Percentiles rank a stretch among this genome's conserved stretches.
Conservation (phyloP, 1,140 invertebrate genomes). For the Drosophila insularis region DNA sequence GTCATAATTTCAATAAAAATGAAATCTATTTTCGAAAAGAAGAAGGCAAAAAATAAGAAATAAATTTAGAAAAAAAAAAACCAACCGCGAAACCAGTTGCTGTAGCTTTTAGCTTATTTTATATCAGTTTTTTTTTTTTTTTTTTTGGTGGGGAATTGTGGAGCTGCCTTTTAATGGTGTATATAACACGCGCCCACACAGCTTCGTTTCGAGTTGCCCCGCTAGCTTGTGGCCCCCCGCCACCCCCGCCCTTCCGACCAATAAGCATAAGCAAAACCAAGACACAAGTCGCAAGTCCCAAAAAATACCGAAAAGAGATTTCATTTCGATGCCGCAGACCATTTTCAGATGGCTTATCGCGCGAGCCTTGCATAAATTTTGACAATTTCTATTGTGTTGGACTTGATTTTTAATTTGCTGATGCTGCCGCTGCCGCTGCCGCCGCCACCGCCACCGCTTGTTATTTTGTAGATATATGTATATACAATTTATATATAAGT, state of each 20-base stretch:
- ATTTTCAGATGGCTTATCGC: constrained; percentile 63
- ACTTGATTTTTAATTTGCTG: constrained; percentile 54
- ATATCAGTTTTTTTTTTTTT: not conserved
- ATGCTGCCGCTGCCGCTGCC: constrained; percentile 11
- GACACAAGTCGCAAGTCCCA: not conserved
- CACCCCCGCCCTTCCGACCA: too few species aligned
- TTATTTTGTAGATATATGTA: constrained; percentile 3
- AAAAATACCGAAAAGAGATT: constrained; percentile 10
- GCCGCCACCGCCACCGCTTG: constrained; percentile 20
- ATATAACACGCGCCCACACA: constrained; percentile 52
- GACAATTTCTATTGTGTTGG: constrained; percentile 62
- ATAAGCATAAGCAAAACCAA: not conserved
- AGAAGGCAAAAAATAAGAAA: constrained; percentile 18
- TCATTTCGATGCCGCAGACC: constrained; percentile 17
- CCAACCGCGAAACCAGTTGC: constrained; percentile 48
- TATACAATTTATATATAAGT: not conserved
- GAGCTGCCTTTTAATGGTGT: constrained; percentile 35
- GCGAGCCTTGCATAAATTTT: constrained; percentile 67
- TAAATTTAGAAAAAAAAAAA: not conserved
- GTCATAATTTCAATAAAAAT: constrained; percentile 79
- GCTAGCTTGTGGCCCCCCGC: not conserved
- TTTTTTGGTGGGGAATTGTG: constrained; percentile 25
- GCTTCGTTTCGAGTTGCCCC: not conserved
- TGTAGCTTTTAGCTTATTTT: too few species aligned
- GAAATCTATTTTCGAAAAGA: constrained; percentile 68